Evolutionary conservation across 2,888 invertebrate genomes (phyloP).

Genomic region (Synergus gifuensis): DNA sequence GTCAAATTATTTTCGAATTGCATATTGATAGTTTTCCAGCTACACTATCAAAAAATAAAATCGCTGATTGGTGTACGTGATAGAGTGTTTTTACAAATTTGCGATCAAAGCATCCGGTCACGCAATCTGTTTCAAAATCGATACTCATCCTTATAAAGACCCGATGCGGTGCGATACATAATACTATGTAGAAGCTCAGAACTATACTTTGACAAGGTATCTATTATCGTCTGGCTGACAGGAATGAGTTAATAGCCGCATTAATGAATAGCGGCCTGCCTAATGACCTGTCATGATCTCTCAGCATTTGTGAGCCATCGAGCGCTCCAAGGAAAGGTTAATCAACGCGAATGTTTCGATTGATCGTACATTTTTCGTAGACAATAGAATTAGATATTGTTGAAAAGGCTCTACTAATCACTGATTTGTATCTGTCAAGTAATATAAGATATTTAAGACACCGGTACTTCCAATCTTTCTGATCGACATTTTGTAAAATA

Average conservation of each 20-base stretch:
- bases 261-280: conserved; percentile 67
- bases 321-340: conserved; percentile 53
- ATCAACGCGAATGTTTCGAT: conserved; percentile 52
- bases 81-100: conserved; percentile 1
- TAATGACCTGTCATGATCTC: conserved; percentile 66
- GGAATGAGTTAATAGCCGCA: conserved; percentile 58
- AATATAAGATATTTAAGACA: not conserved
- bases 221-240: conserved; percentile 65
- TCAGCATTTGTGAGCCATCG: conserved; percentile 50
- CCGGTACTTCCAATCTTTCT: not conserved
- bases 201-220: conserved; percentile 55
- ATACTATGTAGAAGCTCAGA: conserved; percentile 47
- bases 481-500: not conserved
- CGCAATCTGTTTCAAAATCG: conserved; percentile 40
- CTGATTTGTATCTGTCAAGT: conserved; percentile 2
- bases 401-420: not conserved
- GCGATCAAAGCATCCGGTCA: conserved; percentile 14
- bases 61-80: not conserved
- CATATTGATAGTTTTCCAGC: not conserved
- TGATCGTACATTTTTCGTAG: conserved; percentile 33
- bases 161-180: conserved; percentile 42
- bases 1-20: not conserved
- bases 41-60: not conserved
- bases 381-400: conserved; percentile 29
- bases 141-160: conserved; percentile 40